Evolutionary conservation across 2,113 vertebrate species (phyloP).

Genomic region (Clarias gariepinus): DNA sequence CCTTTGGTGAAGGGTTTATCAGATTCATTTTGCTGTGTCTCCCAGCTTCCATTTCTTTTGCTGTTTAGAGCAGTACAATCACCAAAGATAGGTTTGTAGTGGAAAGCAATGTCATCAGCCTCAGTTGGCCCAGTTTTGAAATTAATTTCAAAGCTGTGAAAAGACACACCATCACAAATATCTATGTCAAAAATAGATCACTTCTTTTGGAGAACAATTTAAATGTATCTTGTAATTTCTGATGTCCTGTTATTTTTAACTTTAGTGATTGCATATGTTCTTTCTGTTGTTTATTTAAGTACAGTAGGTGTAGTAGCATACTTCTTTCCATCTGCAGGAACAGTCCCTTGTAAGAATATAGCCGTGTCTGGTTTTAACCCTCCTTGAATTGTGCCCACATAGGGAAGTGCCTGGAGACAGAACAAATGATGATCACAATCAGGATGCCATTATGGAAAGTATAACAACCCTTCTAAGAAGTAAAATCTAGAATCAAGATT

Average conservation of each 20-base stretch:
- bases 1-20: constrained; percentile 16
- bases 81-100: constrained; percentile 17
- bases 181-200: background rate
- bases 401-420: constrained; percentile 8
- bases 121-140: constrained; percentile 13
- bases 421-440: background rate
- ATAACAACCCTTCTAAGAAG: background rate
- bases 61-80: background rate
- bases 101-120: constrained; percentile 30
- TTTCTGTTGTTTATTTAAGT: background rate
- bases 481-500: background rate
- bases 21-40: background rate
- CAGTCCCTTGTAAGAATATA: constrained; percentile 7
- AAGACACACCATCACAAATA: background rate
- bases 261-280: background rate
- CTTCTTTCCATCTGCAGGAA: background rate
- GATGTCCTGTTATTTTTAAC: background rate
- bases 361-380: background rate
- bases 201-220: no score
- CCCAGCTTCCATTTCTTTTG: background rate
- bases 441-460: background rate
- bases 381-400: constrained; percentile 3
- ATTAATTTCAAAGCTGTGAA: constrained; percentile 29
- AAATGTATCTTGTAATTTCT: background rate
- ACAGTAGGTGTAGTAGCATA: background rate